Evolutionary conservation across 1,140 invertebrate genomes (phyloP).

Genomic region (Macrostomum lignano): DNA sequence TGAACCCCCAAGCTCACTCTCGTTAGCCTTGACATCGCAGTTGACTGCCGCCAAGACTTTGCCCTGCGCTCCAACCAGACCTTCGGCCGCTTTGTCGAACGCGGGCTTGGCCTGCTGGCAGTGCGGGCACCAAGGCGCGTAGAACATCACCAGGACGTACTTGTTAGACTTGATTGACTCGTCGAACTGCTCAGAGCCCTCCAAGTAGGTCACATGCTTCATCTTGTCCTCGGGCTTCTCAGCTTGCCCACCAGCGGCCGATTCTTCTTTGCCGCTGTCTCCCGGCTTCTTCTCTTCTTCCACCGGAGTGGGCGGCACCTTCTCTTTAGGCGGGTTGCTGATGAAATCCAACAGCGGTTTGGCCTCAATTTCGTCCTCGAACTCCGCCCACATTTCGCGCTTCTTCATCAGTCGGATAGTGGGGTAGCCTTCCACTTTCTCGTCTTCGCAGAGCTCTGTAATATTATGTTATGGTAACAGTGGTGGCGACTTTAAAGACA

Average conservation of each 20-base stretch:
- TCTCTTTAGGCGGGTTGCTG: slow-evolving; percentile 1
- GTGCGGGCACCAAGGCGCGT: slow-evolving; percentile 54
- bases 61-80: no score
- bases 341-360: neutral
- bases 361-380: slow-evolving; percentile 1
- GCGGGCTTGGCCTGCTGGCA: slow-evolving; percentile 34
- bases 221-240: no score
- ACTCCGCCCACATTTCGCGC: slow-evolving; percentile 4
- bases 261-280: no score
- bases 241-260: no score
- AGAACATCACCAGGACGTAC: slow-evolving; percentile 32
- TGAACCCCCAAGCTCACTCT: no score
- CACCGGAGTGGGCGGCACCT: neutral
- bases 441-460: slow-evolving; percentile 1
- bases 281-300: slow-evolving; percentile 1
- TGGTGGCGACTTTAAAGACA: no score
- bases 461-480: no score
- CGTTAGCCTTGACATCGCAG: no score
- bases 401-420: slow-evolving; percentile 2
- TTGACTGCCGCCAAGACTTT: no score
- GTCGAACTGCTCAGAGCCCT: no score
- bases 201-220: no score
- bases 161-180: no score
- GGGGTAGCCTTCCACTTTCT: slow-evolving; percentile 4
- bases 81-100: slow-evolving; percentile 2